These are phyloP conservation scores for Thunnus maccoyii DNA, from an alignment of 2,113 vertebrate genomes.

Conservation along the genomic window DNA sequence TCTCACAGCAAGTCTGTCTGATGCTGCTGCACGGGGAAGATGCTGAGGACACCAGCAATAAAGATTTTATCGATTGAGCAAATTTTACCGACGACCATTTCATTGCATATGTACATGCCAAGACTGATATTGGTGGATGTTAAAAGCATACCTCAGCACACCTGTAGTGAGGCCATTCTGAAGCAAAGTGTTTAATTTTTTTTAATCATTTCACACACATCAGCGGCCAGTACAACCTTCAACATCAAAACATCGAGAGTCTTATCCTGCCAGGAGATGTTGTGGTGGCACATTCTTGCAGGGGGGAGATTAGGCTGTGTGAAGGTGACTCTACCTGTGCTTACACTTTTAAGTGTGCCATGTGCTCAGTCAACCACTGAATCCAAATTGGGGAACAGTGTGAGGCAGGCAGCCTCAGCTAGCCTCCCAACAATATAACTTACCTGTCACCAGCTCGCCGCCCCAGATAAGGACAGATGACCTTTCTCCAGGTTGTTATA, in stretches of 20 bases:
- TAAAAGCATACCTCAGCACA: not conserved
- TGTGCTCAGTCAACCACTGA: slow-evolving; percentile 69
- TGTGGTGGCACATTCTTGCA: slow-evolving; percentile 33
- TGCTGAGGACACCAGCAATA: slow-evolving; percentile 31
- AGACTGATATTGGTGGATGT: not conserved
- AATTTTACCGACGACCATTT: slow-evolving; percentile 35
- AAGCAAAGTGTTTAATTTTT: not conserved
- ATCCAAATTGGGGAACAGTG: slow-evolving; percentile 62
- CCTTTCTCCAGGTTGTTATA: slow-evolving; percentile 72
- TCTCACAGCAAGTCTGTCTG: slow-evolving; percentile 52
- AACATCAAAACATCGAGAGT: slow-evolving; percentile 34
- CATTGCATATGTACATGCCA: not conserved
- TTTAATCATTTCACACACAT: slow-evolving; percentile 5
- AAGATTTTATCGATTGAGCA: slow-evolving; percentile 33
- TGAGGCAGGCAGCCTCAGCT: slow-evolving; percentile 48
- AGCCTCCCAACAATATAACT: slow-evolving; percentile 63
- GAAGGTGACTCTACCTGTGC: slow-evolving; percentile 83
- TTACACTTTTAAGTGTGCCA: slow-evolving; percentile 76
- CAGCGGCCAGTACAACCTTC: slow-evolving; percentile 9
- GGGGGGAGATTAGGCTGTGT: slow-evolving; percentile 69
- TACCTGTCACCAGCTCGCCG: slow-evolving; percentile 71
- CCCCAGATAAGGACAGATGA: slow-evolving; percentile 80
- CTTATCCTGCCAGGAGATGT: slow-evolving; percentile 32
- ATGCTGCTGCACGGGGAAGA: slow-evolving; percentile 25
- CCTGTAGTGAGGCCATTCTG: not conserved